A percentile compares a stretch with the other conserved stretches of the same genome.
Conservation (phyloP, 2,888 invertebrate genomes). For the Oscheius sp. region DNA sequence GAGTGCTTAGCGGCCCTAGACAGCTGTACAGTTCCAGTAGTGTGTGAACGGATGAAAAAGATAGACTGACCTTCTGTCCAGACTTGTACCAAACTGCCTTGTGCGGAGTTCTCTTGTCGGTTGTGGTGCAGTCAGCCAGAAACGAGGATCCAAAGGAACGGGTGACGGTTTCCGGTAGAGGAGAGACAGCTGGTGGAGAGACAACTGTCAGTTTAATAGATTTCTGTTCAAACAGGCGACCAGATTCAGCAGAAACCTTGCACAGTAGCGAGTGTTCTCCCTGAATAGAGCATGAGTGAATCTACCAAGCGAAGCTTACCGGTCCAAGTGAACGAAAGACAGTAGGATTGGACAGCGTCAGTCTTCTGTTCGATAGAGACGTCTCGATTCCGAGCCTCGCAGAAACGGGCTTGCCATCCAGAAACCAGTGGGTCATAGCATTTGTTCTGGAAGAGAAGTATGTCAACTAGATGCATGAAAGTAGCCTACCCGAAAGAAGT, state of each 20-base stretch:
- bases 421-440: conserved; percentile 29
- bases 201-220: conserved; percentile 20
- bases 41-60: too few species aligned
- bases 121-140: conserved; percentile 18
- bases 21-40: neutral
- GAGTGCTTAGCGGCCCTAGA: neutral
- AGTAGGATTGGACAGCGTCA: conserved; percentile 21
- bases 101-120: conserved; percentile 11
- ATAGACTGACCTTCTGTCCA: conserved; percentile 24
- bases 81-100: conserved; percentile 14
- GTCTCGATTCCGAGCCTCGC: conserved; percentile 4
- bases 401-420: conserved; percentile 28
- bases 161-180: conserved; percentile 15
- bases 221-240: conserved; percentile 51
- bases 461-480: neutral
- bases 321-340: conserved; percentile 14
- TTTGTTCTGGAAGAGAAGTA: conserved; percentile 7
- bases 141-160: neutral
- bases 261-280: conserved; percentile 55
- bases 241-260: conserved; percentile 54
- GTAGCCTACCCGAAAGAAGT: conserved; percentile 30
- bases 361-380: conserved; percentile 18
- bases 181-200: conserved; percentile 13
- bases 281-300: conserved; percentile 9
- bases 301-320: neutral